Conservation (phyloP, 2,113 vertebrate species). For the Marmota flaviventris region DNA sequence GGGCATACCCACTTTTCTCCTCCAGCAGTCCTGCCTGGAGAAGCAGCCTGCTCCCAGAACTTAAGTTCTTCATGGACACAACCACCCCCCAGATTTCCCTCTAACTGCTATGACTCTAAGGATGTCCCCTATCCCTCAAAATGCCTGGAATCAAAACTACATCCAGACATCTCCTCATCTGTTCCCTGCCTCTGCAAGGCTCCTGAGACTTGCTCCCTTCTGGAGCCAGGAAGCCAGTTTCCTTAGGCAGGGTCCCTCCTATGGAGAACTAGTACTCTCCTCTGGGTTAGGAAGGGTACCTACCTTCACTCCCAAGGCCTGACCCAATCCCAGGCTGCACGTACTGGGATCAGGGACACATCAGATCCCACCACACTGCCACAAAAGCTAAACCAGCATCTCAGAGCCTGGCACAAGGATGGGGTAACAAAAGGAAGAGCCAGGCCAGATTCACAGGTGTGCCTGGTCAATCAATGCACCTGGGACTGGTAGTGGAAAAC, state of each 20-base stretch:
- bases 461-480: not conserved
- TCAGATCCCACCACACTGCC: not conserved
- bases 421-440: no score
- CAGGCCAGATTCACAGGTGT: not conserved
- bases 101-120: not conserved
- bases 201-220: not conserved
- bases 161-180: not conserved
- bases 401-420: not conserved
- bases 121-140: not conserved
- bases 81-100: not conserved
- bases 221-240: not conserved
- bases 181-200: not conserved
- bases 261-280: not conserved
- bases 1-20: not conserved
- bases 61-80: not conserved
- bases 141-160: not conserved
- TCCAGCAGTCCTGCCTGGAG: not conserved
- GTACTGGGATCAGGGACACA: not conserved
- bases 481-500: not conserved
- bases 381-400: not conserved
- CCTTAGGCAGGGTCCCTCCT: not conserved
- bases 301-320: not conserved
- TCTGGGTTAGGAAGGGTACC: not conserved
- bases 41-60: not conserved
- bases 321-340: not conserved